These are phyloP conservation scores for Phalanger gymnotis DNA, from an alignment of 2,797 vertebrate genomes.

Conservation along the genomic window DNA sequence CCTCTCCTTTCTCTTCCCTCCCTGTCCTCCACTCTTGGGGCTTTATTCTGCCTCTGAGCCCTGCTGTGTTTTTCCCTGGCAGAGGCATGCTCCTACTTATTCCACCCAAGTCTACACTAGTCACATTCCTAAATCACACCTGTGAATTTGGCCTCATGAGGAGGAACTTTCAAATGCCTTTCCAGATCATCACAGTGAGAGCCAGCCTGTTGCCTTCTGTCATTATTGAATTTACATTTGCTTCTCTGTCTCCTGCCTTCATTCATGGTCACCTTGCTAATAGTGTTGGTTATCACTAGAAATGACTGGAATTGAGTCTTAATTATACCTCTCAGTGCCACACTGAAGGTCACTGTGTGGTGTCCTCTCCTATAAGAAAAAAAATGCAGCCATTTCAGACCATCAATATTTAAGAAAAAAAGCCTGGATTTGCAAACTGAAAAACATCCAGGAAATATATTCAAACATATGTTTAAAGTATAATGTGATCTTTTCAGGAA, in stretches of 20 bases:
- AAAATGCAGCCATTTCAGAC: neutral
- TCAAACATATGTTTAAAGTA: conserved; percentile 60
- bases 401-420: neutral
- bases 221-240: conserved; percentile 55
- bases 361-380: neutral
- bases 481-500: conserved; percentile 74
- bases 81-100: neutral
- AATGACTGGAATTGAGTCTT: conserved; percentile 58
- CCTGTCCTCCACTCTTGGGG: neutral
- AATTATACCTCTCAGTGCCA: conserved; percentile 39
- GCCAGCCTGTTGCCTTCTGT: conserved; percentile 4
- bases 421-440: neutral
- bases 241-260: conserved; percentile 47
- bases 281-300: conserved; percentile 61
- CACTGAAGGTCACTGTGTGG: conserved; percentile 68
- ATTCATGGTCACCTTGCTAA: conserved; percentile 41
- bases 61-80: neutral
- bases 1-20: neutral
- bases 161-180: neutral
- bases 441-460: neutral
- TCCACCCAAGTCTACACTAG: neutral
- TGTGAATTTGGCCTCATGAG: neutral
- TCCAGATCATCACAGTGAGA: conserved; percentile 19
- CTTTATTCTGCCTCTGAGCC: neutral
- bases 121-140: neutral